Conservation (phyloP, 2,888 invertebrate genomes). For the Drosophila acutilabella region DNA sequence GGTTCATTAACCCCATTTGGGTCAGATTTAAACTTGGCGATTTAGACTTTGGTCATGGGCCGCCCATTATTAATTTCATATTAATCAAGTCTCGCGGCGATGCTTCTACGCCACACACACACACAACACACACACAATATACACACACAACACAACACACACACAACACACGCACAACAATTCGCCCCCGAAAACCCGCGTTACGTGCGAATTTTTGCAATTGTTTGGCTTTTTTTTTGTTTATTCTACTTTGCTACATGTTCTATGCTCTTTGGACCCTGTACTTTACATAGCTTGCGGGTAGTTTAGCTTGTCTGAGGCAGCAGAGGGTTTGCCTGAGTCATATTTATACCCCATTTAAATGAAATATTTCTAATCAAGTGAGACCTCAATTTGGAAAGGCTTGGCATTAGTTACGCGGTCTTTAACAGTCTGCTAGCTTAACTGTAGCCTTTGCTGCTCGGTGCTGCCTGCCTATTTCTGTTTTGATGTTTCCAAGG, state of each 20-base stretch:
- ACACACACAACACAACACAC: neutral
- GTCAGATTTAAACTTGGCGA: slow-evolving; percentile 26
- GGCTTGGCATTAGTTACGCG: too few relatives aligned
- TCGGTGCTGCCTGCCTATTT: too few relatives aligned
- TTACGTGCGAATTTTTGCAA: slow-evolving; percentile 38
- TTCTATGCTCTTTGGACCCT: too few relatives aligned
- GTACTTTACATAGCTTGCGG: too few relatives aligned
- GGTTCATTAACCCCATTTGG: slow-evolving; percentile 58
- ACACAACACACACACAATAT: neutral
- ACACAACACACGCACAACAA: neutral
- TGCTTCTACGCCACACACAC: slow-evolving; percentile 18
- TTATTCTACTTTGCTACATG: neutral
- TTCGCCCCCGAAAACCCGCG: slow-evolving; percentile 27
- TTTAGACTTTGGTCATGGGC: slow-evolving; percentile 55
- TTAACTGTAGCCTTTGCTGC: too few relatives aligned
- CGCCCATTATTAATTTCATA: slow-evolving; percentile 73
- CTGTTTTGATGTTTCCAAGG: slow-evolving; percentile 10
- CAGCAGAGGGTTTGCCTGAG: too few relatives aligned
- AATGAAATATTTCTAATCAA: too few relatives aligned
- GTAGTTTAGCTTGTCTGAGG: too few relatives aligned
- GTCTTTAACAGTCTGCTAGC: too few relatives aligned
- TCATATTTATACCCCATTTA: too few relatives aligned
- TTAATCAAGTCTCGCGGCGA: slow-evolving; percentile 67
- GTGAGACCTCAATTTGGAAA: too few relatives aligned
- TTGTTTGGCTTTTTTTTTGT: slow-evolving; percentile 2